Evolutionary conservation across 2,888 invertebrate genomes (phyloP), one percentile per base, ranked within the genome.

Genomic region (Chalcosyrphus nemorum): DNA sequence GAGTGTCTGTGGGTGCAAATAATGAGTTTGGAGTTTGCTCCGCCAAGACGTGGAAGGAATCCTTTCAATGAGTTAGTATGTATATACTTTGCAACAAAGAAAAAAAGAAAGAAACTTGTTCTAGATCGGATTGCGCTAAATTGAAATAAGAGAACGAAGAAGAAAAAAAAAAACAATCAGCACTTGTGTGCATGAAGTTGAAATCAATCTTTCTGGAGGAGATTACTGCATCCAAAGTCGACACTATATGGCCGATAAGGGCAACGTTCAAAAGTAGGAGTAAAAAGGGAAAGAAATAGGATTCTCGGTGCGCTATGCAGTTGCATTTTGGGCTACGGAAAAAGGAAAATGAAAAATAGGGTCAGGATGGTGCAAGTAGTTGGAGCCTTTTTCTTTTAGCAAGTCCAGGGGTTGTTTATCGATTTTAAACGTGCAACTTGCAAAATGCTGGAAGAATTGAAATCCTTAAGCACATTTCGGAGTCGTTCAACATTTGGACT

Each of bases 181-280:
- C 32, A 52, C 70, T 70, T 56, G 45, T 77, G 70, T 63, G 70
- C 70, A 77, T 70, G 70, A 54, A 70, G 70, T 61, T 41, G 54
- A 77, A 77, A 77, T 77, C 68, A 77, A 77, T 77, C 77, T 70
- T 63, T 77, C 29, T n/a, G 38, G 13, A 24, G 65, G 47, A 75
- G 71, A 45, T 50, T 71, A 59, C 47, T 59, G 71, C 24, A 59
- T 35, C 11, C 47, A 56, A 17, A 4, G 61, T 56, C 45, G 45
- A 45, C 32, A 32, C 13, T 32, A 24, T 35, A 38, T 1, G n/a
- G n/a, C 3, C n/a, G 32, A n/a, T 57, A 71, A 61, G 61, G 21
- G 41, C 50, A 59, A 38, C 13, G 3, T 11, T 71, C 21, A 24
- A n/a, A 15, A 24, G 27, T 27, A 2, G 13, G 27, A 32, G 21